Evolutionary conservation across 2,797 vertebrate genomes (phyloP).

Genomic region (Galagoides demidoff): DNA sequence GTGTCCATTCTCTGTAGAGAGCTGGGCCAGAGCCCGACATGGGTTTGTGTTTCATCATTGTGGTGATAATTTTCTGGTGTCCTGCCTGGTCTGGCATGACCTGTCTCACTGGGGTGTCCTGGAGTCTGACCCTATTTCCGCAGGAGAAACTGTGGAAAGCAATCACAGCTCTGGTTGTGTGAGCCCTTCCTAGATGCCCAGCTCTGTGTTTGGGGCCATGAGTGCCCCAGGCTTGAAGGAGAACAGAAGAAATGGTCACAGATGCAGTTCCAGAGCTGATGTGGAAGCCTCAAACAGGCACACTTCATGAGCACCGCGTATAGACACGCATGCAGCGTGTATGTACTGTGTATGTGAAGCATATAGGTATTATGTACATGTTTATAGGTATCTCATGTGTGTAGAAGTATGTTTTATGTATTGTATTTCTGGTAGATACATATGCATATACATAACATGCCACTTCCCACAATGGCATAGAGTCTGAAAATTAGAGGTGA

Average conservation of each 20-base stretch:
- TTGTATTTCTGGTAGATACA: neutral
- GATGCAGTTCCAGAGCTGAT: fast-evolving
- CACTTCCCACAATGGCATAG: neutral
- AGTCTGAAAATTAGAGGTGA: neutral
- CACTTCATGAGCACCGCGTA: neutral
- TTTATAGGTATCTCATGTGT: neutral
- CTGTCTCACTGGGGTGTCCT: neutral
- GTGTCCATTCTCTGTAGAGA: neutral
- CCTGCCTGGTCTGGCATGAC: fast-evolving
- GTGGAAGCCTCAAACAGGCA: too few species aligned
- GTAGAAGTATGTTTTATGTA: neutral
- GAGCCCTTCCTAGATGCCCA: neutral
- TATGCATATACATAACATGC: neutral
- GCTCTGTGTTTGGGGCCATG: neutral
- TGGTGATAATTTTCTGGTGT: neutral
- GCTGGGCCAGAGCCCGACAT: neutral
- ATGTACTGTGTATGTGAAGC: neutral
- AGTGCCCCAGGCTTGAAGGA: neutral
- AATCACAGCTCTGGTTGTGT: neutral
- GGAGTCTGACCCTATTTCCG: neutral
- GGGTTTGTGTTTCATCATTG: neutral
- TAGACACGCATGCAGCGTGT: neutral
- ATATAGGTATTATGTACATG: neutral
- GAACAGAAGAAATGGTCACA: neutral
- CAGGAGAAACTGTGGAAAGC: neutral